These are phyloP conservation scores for Ips nitidus DNA, from an alignment of 1,140 invertebrate species.

Conservation along the genomic window DNA sequence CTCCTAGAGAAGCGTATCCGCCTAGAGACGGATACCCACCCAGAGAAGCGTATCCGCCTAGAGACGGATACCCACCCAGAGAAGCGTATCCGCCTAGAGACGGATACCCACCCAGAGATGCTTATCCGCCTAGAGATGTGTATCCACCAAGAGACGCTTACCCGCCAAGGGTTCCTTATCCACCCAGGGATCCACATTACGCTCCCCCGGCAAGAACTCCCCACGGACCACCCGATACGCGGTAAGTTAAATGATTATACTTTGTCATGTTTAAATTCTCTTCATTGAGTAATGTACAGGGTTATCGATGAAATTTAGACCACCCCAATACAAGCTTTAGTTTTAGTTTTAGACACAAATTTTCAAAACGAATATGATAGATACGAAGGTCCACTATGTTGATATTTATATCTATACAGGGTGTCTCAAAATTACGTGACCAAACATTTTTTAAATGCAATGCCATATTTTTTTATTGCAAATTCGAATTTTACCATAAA, in stretches of 20 bases:
- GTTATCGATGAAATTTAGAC: neutral
- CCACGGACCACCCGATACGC: too few species aligned
- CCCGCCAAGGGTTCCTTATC: constrained; percentile 1
- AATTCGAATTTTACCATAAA: too few species aligned
- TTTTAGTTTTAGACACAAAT: neutral
- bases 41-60: neutral
- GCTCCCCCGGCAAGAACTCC: neutral
- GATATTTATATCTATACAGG: too few species aligned
- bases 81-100: constrained; percentile 3
- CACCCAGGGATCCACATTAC: neutral
- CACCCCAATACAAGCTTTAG: neutral
- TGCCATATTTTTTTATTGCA: too few species aligned
- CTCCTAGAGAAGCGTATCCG: neutral
- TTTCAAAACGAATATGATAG: neutral
- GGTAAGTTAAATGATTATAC: too few species aligned
- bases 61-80: neutral
- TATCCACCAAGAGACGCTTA: neutral
- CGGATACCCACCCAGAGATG: neutral
- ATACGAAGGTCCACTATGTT: neutral
- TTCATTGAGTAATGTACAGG: neutral
- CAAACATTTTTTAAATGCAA: too few species aligned
- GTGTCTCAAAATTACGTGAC: too few species aligned
- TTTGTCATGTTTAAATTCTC: neutral
- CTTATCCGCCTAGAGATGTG: neutral
- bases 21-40: neutral